phyloP scores from a whole-genome alignment of 2,113 vertebrate genomes.

The Beaufortia kweichowensis region DNA sequence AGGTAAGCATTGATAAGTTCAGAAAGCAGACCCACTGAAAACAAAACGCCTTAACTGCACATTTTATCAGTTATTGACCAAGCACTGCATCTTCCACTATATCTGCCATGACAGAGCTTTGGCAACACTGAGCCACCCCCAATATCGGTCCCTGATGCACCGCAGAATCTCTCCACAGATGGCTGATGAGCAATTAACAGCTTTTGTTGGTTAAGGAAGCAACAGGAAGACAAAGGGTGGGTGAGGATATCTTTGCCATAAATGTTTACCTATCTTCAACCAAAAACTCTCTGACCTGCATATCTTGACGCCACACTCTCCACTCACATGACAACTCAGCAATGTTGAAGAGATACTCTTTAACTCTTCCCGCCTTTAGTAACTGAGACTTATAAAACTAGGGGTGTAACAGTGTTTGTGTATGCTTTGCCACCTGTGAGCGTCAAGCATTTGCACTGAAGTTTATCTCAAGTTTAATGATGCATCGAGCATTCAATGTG shows the following conservation, averaged over 20 bases:
- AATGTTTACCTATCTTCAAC: constrained; percentile 24
- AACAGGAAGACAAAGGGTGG: constrained; percentile 25
- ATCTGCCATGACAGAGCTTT: constrained; percentile 54
- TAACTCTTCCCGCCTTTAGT: no score
- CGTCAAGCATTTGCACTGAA: no score
- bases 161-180: constrained; percentile 60
- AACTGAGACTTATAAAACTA: no score
- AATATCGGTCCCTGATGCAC: constrained; percentile 58
- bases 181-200: constrained; percentile 63
- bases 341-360: not conserved
- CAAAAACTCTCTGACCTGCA: not conserved
- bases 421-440: not conserved
- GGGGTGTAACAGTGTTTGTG: no score
- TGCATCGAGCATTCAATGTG: no score
- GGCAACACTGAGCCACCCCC: constrained; percentile 51
- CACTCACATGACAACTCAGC: not conserved
- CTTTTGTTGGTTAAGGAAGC: constrained; percentile 49
- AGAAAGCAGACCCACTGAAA: not conserved
- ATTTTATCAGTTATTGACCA: constrained; percentile 17
- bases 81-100: not conserved
- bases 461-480: no score
- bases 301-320: not conserved
- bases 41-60: not conserved
- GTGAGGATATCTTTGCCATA: constrained; percentile 25
- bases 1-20: not conserved